A percentile compares a stretch with the other conserved stretches of the same genome.
Conservation (phyloP, 2,797 vertebrate species). For the Vespertilio murinus region DNA sequence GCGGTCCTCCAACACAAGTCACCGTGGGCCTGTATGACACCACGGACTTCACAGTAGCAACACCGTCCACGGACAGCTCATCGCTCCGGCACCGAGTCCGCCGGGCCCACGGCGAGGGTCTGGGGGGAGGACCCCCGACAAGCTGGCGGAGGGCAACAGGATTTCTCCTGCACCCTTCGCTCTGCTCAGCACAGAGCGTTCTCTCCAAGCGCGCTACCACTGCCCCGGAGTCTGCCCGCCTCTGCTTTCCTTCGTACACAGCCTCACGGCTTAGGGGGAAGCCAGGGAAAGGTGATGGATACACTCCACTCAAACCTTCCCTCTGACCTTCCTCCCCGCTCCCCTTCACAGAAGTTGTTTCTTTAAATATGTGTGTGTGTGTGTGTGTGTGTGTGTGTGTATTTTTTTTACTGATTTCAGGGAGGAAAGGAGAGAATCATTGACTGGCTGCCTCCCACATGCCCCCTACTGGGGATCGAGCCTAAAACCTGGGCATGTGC, state of each 20-base stretch:
- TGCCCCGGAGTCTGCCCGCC: background rate
- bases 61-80: background rate
- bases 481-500: too few species aligned
- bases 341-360: background rate
- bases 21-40: background rate
- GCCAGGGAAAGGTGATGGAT: background rate
- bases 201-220: background rate
- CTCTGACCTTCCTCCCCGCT: background rate
- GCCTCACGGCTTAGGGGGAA: background rate
- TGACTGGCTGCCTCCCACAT: too few species aligned
- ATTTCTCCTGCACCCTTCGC: background rate
- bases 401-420: too few species aligned
- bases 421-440: too few species aligned
- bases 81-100: too few species aligned
- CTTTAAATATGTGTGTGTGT: too few species aligned
- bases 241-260: background rate
- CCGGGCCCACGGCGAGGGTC: background rate
- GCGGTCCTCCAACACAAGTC: background rate
- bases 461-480: too few species aligned
- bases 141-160: background rate
- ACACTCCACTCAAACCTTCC: background rate
- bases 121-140: background rate
- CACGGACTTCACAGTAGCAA: too few species aligned
- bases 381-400: too few species aligned
- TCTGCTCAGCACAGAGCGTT: background rate